Evolutionary conservation across 2,888 invertebrate genomes (phyloP), one percentile per base, ranked within the genome.

Genomic region (Prenolepis imparis): DNA sequence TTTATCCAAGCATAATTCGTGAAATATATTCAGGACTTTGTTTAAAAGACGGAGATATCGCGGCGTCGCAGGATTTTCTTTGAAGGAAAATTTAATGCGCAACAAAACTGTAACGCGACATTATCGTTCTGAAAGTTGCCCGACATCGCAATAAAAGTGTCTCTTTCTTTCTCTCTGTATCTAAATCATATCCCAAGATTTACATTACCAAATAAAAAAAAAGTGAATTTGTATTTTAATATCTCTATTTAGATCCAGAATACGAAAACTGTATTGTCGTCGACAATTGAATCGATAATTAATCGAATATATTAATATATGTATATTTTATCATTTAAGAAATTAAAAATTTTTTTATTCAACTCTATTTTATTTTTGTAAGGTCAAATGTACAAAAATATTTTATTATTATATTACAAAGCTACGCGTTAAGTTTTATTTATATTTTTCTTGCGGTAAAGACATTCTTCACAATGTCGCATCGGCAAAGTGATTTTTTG

Each of bases 1-100:
- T 87, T 87, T 86, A 83, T 83, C 64, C 70, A 11, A 44, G 57
- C 75, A 72, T 87, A 84, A 89, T 87, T 87, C 84, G 64, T 75
- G 75, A 72, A 82, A 89, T 83, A 74, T 83, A 81, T 84, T 86
- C 82, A 67, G 28, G 64, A 44, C 72, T 57, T 82, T 80, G 72
- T 78, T 84, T 87, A 84, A 48, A 48, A 77, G 83, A 84, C 55
- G n/a, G 59, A 75, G 44, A 61, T 84, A 87, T 85, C 84, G 55
- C 68, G 18, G 21, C 68, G 72, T 52, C 59, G 36, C 84, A 75
- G 85, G 67, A 82, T 82, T 85, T 85, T 82, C 72, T 67, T 82
- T n/a, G 59, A 80, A 24, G 66, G 72, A 24, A 72, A 80, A 72
- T 72, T 57, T 67, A 77, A 75, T 55, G 39, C 24, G 24, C 24